These are phyloP conservation scores for Catharus bicknelli DNA, from an alignment of 2,113 vertebrate genomes.

Conservation along the genomic window DNA sequence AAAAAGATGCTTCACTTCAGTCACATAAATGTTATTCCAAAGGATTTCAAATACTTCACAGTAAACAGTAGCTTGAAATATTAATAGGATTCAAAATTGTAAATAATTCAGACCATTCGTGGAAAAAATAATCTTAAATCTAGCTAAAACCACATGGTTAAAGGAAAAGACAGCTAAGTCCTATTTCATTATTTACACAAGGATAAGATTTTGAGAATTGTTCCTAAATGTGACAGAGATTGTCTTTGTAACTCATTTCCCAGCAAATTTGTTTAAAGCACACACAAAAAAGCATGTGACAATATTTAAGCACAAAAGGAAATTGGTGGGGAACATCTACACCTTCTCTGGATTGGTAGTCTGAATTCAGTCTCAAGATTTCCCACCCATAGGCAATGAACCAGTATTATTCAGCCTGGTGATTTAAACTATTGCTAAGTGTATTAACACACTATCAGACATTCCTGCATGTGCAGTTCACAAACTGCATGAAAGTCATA, in stretches of 20 bases:
- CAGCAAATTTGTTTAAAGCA: background rate
- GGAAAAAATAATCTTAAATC: background rate
- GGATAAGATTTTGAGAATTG: background rate
- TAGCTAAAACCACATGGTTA: background rate
- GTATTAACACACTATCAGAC: too few species aligned
- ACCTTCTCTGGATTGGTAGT: background rate
- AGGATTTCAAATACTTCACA: constrained; percentile 35
- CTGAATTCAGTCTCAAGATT: background rate
- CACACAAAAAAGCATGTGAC: background rate
- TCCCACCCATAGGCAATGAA: background rate
- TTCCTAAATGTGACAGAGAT: background rate
- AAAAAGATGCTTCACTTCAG: constrained; percentile 35
- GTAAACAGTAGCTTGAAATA: background rate
- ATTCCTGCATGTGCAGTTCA: background rate
- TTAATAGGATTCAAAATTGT: background rate
- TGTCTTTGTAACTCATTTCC: background rate
- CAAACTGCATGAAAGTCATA: background rate
- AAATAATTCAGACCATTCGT: background rate
- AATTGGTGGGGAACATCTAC: background rate
- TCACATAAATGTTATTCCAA: constrained; percentile 26
- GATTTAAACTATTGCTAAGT: background rate
- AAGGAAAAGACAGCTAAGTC: background rate
- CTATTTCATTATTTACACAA: background rate
- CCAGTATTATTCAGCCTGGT: background rate
- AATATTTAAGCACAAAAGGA: background rate